Evolutionary conservation across 2,888 invertebrate species (phyloP).

Genomic region (Agriopis aurantiaria): DNA sequence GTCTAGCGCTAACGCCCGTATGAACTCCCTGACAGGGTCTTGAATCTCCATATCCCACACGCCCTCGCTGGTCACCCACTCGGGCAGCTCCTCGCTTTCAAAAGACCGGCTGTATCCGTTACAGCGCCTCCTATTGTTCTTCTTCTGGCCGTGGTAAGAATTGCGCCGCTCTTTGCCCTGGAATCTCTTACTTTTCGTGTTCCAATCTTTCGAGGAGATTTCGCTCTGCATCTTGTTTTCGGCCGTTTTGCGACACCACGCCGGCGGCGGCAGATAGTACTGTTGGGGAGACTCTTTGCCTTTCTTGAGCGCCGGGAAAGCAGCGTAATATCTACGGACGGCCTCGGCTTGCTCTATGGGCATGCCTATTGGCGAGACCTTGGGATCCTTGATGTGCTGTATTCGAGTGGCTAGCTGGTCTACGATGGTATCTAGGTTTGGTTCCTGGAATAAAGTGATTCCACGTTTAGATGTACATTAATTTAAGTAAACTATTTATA

Average conservation of each 20-base stretch:
- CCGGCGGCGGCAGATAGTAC: slow-evolving; percentile 79
- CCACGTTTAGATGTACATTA: neutral
- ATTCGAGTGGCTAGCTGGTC: slow-evolving; percentile 93
- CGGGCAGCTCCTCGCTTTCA: slow-evolving; percentile 81
- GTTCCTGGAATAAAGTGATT: slow-evolving; percentile 87
- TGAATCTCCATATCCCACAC: slow-evolving; percentile 83
- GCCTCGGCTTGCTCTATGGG: slow-evolving; percentile 87
- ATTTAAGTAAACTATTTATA: neutral
- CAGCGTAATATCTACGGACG: slow-evolving; percentile 91
- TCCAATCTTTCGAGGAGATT: slow-evolving; percentile 73
- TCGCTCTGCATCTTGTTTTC: slow-evolving; percentile 79
- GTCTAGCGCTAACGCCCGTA: slow-evolving; percentile 78
- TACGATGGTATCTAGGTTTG: slow-evolving; percentile 92
- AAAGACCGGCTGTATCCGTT: slow-evolving; percentile 77
- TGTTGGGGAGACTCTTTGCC: slow-evolving; percentile 76
- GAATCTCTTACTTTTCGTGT: slow-evolving; percentile 70
- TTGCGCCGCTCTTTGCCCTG: slow-evolving; percentile 77
- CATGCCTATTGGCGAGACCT: slow-evolving; percentile 80
- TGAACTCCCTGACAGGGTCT: slow-evolving; percentile 82
- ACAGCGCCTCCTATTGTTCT: slow-evolving; percentile 72
- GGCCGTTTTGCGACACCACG: slow-evolving; percentile 75
- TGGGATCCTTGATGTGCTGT: slow-evolving; percentile 88
- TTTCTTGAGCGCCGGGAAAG: slow-evolving; percentile 90
- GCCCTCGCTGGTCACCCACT: slow-evolving; percentile 85
- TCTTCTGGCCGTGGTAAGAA: slow-evolving; percentile 75